A percentile compares a stretch with the other conserved stretches of the same genome.
Evolutionary conservation across 1,140 invertebrate species (phyloP).

Genomic region (Neelides sp.): DNA sequence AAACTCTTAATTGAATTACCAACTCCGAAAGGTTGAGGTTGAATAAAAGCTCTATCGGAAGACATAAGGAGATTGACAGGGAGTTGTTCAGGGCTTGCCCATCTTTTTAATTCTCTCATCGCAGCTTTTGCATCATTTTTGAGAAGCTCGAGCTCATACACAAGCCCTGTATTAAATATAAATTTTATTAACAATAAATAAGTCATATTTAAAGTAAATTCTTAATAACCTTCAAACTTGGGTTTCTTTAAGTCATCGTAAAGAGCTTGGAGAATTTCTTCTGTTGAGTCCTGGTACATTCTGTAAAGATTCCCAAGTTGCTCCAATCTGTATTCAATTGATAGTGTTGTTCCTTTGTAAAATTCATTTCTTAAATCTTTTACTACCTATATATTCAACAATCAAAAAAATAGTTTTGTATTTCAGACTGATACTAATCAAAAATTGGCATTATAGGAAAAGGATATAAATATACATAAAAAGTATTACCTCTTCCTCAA

Average conservation of each 20-base stretch:
- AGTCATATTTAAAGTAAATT: neutral
- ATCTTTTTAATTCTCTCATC: conserved; percentile 1
- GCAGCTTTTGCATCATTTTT: conserved; percentile 15
- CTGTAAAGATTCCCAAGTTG: conserved; percentile 38
- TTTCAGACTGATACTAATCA: no score
- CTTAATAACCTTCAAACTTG: conserved; percentile 17
- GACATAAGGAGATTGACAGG: conserved; percentile 38
- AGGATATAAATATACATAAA: no score
- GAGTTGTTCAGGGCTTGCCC: conserved; percentile 33
- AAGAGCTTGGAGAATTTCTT: conserved; percentile 36
- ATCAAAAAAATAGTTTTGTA: no score
- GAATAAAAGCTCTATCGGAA: conserved; percentile 36
- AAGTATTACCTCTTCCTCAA: no score
- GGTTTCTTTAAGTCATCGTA: conserved; percentile 40
- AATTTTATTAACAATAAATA: neutral
- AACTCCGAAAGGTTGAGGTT: conserved; percentile 52
- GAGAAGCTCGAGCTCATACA: conserved; percentile 1
- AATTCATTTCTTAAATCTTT: no score
- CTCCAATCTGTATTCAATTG: conserved; percentile 32
- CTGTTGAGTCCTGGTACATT: conserved; percentile 39
- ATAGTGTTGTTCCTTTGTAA: conserved; percentile 15
- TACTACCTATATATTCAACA: no score
- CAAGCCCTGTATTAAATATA: neutral
- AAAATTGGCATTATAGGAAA: no score
- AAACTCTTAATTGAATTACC: no score